phyloP scores from a whole-genome alignment of 2,113 vertebrate species.

The Candoia aspera region DNA sequence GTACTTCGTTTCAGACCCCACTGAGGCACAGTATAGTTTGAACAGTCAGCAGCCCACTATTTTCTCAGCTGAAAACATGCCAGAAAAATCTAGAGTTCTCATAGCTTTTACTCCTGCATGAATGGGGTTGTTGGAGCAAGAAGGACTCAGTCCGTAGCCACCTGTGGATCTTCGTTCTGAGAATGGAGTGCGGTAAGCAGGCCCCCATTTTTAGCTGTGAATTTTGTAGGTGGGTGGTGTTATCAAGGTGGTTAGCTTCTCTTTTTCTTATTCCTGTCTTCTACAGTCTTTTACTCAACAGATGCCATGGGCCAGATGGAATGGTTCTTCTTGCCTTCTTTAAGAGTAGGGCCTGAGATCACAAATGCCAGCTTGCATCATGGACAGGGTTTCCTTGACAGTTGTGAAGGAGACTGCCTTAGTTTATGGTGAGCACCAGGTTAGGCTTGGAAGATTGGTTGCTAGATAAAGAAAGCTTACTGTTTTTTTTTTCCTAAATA shows the following conservation, averaged over 20 bases:
- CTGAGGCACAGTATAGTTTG: no score
- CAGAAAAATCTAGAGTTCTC: no score
- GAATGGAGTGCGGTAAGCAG: no score
- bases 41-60: no score
- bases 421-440: not conserved
- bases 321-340: not conserved
- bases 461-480: not conserved
- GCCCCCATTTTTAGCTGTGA: no score
- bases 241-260: not conserved
- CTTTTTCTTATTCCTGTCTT: not conserved
- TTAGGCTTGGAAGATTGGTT: not conserved
- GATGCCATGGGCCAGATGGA: no score
- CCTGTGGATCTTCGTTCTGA: no score
- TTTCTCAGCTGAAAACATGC: no score
- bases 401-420: not conserved
- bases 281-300: not conserved
- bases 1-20: no score
- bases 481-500: not conserved
- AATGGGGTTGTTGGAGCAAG: no score
- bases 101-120: no score
- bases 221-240: not conserved
- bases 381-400: not conserved
- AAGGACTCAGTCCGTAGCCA: no score
- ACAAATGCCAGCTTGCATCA: not conserved
- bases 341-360: not conserved